phyloP scores from a whole-genome alignment of 2,113 vertebrate species.

The Corvus hawaiiensis region DNA sequence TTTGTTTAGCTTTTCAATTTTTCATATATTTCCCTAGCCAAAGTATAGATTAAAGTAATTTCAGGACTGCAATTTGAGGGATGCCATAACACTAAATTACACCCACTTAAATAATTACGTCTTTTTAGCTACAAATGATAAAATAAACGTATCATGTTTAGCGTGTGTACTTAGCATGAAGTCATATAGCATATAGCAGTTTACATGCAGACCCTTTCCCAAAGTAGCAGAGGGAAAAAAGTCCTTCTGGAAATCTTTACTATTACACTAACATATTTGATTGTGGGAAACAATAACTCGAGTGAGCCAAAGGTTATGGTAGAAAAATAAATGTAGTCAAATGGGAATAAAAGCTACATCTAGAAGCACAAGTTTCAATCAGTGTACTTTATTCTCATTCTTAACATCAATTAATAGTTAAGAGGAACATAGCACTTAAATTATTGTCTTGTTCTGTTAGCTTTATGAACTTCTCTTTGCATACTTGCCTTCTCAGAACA shows the following conservation, averaged over 20 bases:
- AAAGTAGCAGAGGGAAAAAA: background rate
- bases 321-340: constrained; percentile 46
- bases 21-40: background rate
- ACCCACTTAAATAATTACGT: constrained; percentile 54
- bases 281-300: constrained; percentile 55
- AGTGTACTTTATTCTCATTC: background rate
- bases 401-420: constrained; percentile 18
- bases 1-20: constrained; percentile 6
- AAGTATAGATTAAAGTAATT: constrained; percentile 59
- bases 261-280: constrained; percentile 4
- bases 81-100: constrained; percentile 56
- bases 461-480: background rate
- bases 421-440: background rate
- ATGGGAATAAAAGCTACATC: background rate
- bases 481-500: background rate
- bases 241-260: constrained; percentile 39
- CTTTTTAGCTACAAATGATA: constrained; percentile 57
- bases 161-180: background rate
- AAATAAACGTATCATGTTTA: constrained; percentile 50
- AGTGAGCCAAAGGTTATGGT: constrained; percentile 32
- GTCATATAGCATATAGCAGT: background rate
- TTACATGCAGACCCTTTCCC: background rate
- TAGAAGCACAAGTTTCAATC: constrained; percentile 13
- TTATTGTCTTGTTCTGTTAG: background rate
- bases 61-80: constrained; percentile 59